Evolutionary conservation across 2,113 vertebrate species (phyloP), one percentile per base, ranked within the genome.

Genomic region (Cyprinodon brontotheroides): DNA sequence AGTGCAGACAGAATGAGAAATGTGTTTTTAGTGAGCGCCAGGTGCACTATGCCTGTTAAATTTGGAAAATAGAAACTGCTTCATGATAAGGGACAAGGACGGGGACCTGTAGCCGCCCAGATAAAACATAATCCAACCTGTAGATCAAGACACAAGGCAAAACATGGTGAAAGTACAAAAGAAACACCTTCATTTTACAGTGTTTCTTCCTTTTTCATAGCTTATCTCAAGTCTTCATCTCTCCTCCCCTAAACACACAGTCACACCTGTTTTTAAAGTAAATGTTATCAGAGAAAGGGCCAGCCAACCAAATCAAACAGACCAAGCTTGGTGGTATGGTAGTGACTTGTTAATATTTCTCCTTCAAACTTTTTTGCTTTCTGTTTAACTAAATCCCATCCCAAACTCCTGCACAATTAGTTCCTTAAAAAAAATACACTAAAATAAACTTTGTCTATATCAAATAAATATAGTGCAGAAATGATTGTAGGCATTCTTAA

Each of bases 191-290:
- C 11, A 67, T 68, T 75, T 77, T 72, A 41, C 41, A 65, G 40
- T 67, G 67, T 7, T 38, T 45, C 80, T 75, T 2, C 29, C 45
- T 65, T 65, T 45, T 65, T 11, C 40, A 37, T 68, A 17, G 66
- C 41, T 77, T 53, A 82, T 74, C 66, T 68, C 36, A 17, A 38
- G 20, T 70, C 66, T 81, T 70, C 50, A 82, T 79, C 79, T 71
- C 22, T 36, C 43, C 38, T 79, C 61, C 72, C 63, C 47, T 48
- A 17, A 1, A 53, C 63, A 83, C 59, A 72, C 79, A 69, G 59
- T 74, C 70, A 78, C 81, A 84, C 74, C 79, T 85, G 72, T 77
- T 86, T 87, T 79, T 61, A 82, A 76, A 84, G 70, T 43, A 83
- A 80, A 77, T 83, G 72, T 75, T 84, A 80, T 77, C 76, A 89